Evolutionary conservation across 2,888 invertebrate genomes (phyloP), one percentile per base, ranked within the genome.

Genomic region (Andrena bicolor): DNA sequence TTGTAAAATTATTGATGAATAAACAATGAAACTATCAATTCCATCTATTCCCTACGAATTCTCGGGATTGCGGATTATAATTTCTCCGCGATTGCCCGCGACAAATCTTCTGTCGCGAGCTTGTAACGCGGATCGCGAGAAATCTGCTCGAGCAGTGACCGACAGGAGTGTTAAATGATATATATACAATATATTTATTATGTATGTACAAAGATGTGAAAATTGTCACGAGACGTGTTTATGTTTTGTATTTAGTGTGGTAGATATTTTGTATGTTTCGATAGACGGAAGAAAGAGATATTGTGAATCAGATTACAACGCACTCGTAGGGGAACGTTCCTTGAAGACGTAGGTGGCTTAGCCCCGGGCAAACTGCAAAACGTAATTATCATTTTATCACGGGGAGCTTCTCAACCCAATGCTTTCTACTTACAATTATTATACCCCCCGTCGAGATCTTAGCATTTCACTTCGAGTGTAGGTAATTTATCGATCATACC

Each of bases 291-390:
- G 28, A 84, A 10, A 73, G 32, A 30, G 23, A 58, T 56, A 68
- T 76, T 66, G 71, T 28, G 41, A 74, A 75, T 96, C 94, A 97
- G 92, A 97, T 96, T 82, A 96, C 95, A 89, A 97, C 95, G 92
- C 96, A 97, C 91, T 96, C 96, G 91, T 96, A 96, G 0, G 96
- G 96, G 89, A 96, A 96, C 32, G 95, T 93, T 94, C 95, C 85
- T 92, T 94, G 86, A 91, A 92, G 72, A 94, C 95, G 72, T 93
- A 84, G 85, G 79, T 89, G 90, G 64, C 90, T 90, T 20, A 92
- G 84, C 74, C 89, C 94, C 2, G 96, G 96, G 89, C 96, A 96
- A 20, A 95, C 96, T 97, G 95, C 69, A 96, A 96, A 70, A 76
- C 6, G 49, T 26, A 48, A 71, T 71, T 26, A 76, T 51, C 8